Evolutionary conservation across 2,888 invertebrate genomes (phyloP).

Genomic region (Papilio elwesi): DNA sequence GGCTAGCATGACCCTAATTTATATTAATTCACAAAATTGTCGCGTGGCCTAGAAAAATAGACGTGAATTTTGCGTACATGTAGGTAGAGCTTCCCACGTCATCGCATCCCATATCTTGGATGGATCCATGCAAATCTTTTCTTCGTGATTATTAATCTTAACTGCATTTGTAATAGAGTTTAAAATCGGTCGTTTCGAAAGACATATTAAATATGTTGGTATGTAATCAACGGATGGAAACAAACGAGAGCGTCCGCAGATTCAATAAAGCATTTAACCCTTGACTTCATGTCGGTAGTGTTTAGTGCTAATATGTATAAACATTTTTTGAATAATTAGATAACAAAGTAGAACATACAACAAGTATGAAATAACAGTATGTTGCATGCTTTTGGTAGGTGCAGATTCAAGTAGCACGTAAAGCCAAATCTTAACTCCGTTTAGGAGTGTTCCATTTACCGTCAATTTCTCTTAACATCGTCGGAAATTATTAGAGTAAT

Average conservation of each 20-base stretch:
- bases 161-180: slow-evolving; percentile 53
- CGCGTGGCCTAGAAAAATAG: slow-evolving; percentile 50
- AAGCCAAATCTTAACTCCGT: too few species aligned
- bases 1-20: slow-evolving; percentile 44
- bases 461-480: too few species aligned
- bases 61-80: slow-evolving; percentile 31
- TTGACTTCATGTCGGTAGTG: slow-evolving; percentile 52
- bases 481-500: too few species aligned
- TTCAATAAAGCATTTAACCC: slow-evolving; percentile 77
- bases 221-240: slow-evolving; percentile 64
- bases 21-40: slow-evolving; percentile 50
- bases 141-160: slow-evolving; percentile 45
- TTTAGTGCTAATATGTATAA: slow-evolving; percentile 11
- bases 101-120: slow-evolving; percentile 42
- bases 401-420: too few species aligned
- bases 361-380: too few species aligned
- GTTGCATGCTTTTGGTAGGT: too few species aligned
- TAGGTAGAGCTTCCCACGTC: slow-evolving; percentile 50
- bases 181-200: slow-evolving; percentile 47
- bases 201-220: slow-evolving; percentile 46
- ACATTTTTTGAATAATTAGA: slow-evolving; percentile 10
- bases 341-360: too few species aligned
- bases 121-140: slow-evolving; percentile 45
- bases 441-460: too few species aligned
- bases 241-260: slow-evolving; percentile 75